These are phyloP conservation scores for Tachuris rubrigastra DNA, from an alignment of 2,113 vertebrate genomes.

Conservation along the genomic window DNA sequence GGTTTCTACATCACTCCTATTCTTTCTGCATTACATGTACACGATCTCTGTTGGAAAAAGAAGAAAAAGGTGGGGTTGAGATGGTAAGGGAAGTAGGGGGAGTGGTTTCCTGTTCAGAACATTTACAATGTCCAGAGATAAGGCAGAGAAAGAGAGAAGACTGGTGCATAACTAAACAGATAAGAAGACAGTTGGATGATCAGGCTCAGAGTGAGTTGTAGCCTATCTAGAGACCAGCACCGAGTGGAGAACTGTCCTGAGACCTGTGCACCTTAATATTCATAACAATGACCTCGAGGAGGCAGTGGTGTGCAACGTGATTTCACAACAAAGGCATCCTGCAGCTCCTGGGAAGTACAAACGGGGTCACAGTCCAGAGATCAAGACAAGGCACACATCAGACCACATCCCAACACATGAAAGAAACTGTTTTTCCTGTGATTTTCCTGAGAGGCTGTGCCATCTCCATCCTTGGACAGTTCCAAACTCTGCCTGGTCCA, in stretches of 20 bases:
- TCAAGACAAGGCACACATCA: background rate
- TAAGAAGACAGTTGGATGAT: background rate
- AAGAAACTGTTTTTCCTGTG: background rate
- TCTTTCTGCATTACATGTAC: background rate
- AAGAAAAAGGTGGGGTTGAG: rapidly evolving
- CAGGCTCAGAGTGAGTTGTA: background rate
- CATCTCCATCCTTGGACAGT: background rate
- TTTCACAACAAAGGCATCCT: background rate
- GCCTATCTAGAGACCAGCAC: background rate
- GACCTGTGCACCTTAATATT: background rate
- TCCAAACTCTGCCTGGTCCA: background rate
- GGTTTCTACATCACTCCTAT: rapidly evolving
- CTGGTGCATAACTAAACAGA: background rate
- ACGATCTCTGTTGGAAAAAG: rapidly evolving
- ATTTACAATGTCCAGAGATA: background rate
- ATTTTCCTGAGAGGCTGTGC: rapidly evolving
- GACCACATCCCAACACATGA: background rate
- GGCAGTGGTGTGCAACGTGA: rapidly evolving
- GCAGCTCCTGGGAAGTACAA: background rate
- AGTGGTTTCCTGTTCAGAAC: background rate
- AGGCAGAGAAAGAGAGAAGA: background rate
- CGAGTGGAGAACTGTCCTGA: background rate
- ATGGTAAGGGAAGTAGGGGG: rapidly evolving
- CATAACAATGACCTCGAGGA: background rate
- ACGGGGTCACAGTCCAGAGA: background rate